Evolutionary conservation across 2,113 vertebrate species (phyloP).

Genomic region (Esox niger): DNA sequence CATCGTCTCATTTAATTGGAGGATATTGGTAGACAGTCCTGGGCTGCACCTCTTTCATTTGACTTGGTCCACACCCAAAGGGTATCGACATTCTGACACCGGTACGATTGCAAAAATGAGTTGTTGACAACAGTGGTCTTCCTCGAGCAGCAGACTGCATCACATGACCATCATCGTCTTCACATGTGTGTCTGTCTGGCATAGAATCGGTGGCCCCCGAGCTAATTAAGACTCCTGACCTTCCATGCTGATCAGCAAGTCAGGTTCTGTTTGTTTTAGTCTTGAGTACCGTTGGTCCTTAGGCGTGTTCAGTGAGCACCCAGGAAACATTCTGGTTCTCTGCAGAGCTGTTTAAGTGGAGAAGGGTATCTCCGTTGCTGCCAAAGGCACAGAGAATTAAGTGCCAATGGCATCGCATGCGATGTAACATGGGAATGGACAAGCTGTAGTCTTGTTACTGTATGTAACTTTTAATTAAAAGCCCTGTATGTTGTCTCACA

Average conservation of each 20-base stretch:
- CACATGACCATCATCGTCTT: background rate
- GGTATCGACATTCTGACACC: background rate
- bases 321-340: background rate
- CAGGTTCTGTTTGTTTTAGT: background rate
- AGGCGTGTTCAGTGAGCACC: background rate
- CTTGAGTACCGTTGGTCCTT: too few relatives aligned
- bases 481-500: too few relatives aligned
- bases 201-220: background rate
- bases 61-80: background rate
- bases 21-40: background rate
- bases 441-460: too few relatives aligned
- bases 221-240: background rate
- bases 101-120: too few relatives aligned
- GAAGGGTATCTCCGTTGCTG: background rate
- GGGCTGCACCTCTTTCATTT: background rate
- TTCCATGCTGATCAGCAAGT: background rate
- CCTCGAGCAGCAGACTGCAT: background rate
- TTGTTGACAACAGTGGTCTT: background rate
- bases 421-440: background rate
- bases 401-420: background rate
- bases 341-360: background rate
- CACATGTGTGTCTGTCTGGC: conserved; percentile 9
- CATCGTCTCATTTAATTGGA: background rate
- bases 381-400: background rate
- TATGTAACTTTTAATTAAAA: too few relatives aligned